These are phyloP conservation scores for Eurystomus glaucurus DNA, from an alignment of 2,797 vertebrate genomes.

Conservation along the genomic window DNA sequence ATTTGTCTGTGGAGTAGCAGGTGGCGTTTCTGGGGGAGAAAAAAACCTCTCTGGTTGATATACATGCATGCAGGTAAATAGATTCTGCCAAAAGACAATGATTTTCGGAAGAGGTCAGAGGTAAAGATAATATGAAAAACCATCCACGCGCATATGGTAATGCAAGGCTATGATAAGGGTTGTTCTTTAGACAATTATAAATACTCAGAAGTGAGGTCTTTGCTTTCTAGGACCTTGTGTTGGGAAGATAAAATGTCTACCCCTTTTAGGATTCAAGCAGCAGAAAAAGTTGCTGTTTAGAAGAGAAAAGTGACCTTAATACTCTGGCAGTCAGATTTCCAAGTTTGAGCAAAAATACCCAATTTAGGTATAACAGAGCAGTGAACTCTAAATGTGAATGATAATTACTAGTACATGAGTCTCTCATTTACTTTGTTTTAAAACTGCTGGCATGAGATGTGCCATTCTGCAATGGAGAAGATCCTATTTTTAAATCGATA, in stretches of 20 bases:
- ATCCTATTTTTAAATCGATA: background rate
- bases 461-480: background rate
- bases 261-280: background rate
- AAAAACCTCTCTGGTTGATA: fast-evolving
- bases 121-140: background rate
- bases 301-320: background rate
- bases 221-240: background rate
- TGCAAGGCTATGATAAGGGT: background rate
- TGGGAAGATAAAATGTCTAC: background rate
- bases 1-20: background rate
- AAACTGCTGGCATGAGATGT: background rate
- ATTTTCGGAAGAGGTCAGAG: background rate
- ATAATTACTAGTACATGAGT: background rate
- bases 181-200: background rate
- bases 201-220: background rate
- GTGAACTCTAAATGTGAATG: background rate
- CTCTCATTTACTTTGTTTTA: background rate
- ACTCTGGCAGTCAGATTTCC: background rate
- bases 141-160: fast-evolving
- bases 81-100: background rate
- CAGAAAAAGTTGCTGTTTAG: background rate
- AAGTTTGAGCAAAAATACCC: background rate
- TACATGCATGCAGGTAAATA: background rate
- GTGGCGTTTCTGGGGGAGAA: background rate
- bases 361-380: background rate